Evolutionary conservation across 92 coral and sea anemone genomes (phyloP).

Genomic region (Palythoa grandis): DNA sequence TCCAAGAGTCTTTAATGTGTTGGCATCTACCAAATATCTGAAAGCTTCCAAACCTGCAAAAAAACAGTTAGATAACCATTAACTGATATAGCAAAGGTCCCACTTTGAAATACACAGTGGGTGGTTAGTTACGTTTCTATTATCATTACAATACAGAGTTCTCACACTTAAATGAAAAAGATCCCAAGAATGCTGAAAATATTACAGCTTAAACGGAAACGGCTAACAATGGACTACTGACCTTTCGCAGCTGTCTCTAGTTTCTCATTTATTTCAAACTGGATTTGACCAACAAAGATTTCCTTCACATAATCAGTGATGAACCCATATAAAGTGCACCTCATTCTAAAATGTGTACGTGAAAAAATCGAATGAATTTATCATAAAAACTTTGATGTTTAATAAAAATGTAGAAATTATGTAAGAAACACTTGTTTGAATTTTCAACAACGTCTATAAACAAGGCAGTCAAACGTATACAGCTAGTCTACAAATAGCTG

Average conservation of each 20-base stretch:
- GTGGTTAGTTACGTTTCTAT: too few species aligned
- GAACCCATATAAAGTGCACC: slow-evolving; percentile 93
- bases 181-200: too few species aligned
- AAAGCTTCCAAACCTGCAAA: slow-evolving; percentile 81
- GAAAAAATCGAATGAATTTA: neutral
- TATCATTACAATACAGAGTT: too few species aligned
- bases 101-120: too few species aligned
- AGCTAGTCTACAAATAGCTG: too few species aligned
- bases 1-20: slow-evolving; percentile 81
- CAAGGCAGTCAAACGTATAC: too few species aligned
- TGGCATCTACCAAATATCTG: slow-evolving; percentile 82
- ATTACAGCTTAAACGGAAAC: neutral
- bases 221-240: slow-evolving; percentile 10
- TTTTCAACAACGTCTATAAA: too few species aligned
- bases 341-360: slow-evolving; percentile 63
- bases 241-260: slow-evolving; percentile 85
- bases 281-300: slow-evolving; percentile 88
- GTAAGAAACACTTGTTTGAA: too few species aligned
- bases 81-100: neutral
- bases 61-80: neutral
- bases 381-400: neutral
- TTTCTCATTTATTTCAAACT: slow-evolving; percentile 88
- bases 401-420: neutral
- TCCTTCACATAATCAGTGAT: slow-evolving; percentile 97
- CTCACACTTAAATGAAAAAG: too few species aligned